Evolutionary conservation across 1,140 invertebrate species (phyloP).

Genomic region (Ostrea edulis): DNA sequence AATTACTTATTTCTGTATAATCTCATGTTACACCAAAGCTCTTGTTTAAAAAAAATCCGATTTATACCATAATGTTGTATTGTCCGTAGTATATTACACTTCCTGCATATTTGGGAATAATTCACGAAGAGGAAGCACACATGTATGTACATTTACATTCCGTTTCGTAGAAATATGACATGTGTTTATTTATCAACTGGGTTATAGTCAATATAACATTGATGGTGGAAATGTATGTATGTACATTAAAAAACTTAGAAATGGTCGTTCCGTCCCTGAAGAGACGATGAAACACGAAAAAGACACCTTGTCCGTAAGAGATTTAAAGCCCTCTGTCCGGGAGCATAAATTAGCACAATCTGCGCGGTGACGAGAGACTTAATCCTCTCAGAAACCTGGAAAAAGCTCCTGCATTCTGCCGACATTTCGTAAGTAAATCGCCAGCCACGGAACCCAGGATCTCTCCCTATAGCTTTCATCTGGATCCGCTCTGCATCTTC

Average conservation of each 20-base stretch:
- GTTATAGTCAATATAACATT: too few relatives aligned
- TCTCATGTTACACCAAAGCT: too few relatives aligned
- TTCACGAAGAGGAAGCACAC: too few relatives aligned
- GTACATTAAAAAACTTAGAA: not conserved
- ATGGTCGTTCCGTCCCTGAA: not conserved
- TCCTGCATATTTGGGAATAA: too few relatives aligned
- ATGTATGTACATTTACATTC: too few relatives aligned
- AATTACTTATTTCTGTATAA: too few relatives aligned
- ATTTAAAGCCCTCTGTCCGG: slow-evolving; percentile 70
- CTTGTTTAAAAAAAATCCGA: too few relatives aligned
- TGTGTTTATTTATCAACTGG: too few relatives aligned
- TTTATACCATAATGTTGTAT: too few relatives aligned
- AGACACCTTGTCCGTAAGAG: slow-evolving; percentile 57
- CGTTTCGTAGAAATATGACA: too few relatives aligned
- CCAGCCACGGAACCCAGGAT: not conserved
- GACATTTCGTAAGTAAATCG: slow-evolving; percentile 72
- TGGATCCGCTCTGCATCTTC: not conserved
- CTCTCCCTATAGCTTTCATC: not conserved
- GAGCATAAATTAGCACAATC: slow-evolving; percentile 71
- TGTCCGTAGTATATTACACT: too few relatives aligned
- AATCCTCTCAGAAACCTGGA: slow-evolving; percentile 72
- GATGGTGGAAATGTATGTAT: too few relatives aligned
- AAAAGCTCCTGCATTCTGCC: slow-evolving; percentile 65
- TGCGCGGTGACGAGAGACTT: slow-evolving; percentile 70
- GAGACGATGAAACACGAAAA: not conserved